Base-by-base conservation (phyloP, 2,113 vertebrate species). In the Copsychus sechellarum region DNA sequence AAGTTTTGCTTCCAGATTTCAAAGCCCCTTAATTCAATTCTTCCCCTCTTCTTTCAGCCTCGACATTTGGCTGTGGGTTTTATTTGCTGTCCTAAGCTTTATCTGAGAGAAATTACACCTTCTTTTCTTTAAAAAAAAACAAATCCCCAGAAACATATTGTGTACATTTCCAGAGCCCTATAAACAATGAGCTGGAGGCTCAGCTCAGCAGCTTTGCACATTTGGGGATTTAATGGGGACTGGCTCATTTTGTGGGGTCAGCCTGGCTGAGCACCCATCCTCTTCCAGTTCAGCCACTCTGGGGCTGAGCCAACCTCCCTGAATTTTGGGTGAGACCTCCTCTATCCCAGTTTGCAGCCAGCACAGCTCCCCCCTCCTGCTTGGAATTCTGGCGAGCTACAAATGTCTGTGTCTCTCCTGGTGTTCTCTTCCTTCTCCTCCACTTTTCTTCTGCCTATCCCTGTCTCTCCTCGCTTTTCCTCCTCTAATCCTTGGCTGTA, bases 361-460 rank as follows among this genome's bases (percentile, higher is more conserved):
- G 26, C 56, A 22, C 81, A 36, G 88, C 67, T 53, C 29, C 31
- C 22, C 21, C 0, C 3, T 53, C 43, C 87, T 2, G 66, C 62
- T 64, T 67, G 43, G 28, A 1, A 4, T 50, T 62, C 74, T 3
- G 1, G 50, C 1, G 5, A 62, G 34, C 62, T 42, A 2, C 54
- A 5, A 33, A 64, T 1, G 1, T 33, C 45, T 2, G 2, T 26
- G n/a, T 36, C 1, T 2, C 29, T 80, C 90, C 93, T 16, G 36
- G 14, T 24, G 60, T 73, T 67, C 70, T 96, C 88, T 72, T 89
- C 76, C 85, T 95, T 91, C 89, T 97, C 77, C 77, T 69, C 85
- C 25, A 38, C 24, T 72, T 92, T 85, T 88, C 91, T 95, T 95
- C 94, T 81, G 81, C 94, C 95, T 61, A 1, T 72, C 67, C 74